Base-by-base conservation (phyloP, 2,888 invertebrate species). In the Nasonia oneida region DNA sequence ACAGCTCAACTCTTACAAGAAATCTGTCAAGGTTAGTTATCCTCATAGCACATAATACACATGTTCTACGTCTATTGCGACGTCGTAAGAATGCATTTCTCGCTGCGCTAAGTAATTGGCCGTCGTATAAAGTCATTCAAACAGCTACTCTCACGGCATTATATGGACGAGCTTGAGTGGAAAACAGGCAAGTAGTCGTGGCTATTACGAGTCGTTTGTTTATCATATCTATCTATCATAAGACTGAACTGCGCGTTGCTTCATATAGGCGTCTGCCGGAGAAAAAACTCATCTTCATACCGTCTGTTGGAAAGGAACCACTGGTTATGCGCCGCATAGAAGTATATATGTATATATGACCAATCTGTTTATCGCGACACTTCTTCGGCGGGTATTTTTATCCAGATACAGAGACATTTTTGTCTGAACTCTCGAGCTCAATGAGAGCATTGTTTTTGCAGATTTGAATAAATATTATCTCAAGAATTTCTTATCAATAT, bases 1-100 rank as follows among this genome's bases (percentile, higher is more conserved):
- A 89, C 96, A 96, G 92, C 94, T 96, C 81, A 94, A 94, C 88
- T 94, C 95, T 88, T 96, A 94, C 93, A 96, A 95, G 92, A 95
- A 95, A 90, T 91, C 91, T 75, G 90, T 95, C 73, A 95, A 95
- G 95, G 96, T 96, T 93, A 92, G 87, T 87, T 78, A 42, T 5
- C 18, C 23, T 47, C n/a, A 73, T 12, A 39, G 1, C 12, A 10
- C 0, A 12, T 2, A 10, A 47, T 47, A 47, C 47, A 1, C 47
- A 47, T 12, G 47, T 47, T 47, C 47, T 47, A 12, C 47, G 47
- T 47, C 47, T 47, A 47, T 47, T 47, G 47, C 12, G 47, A 47
- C 47, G 47, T 47, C 29, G 1, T 8, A 47, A 47, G 47, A 10
- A 12, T 47, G 47, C 47, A 47, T 42, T 14, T 42, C 18, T 73